Conservation (phyloP, 2,888 invertebrate species). For the Ctenicera cuprea region DNA sequence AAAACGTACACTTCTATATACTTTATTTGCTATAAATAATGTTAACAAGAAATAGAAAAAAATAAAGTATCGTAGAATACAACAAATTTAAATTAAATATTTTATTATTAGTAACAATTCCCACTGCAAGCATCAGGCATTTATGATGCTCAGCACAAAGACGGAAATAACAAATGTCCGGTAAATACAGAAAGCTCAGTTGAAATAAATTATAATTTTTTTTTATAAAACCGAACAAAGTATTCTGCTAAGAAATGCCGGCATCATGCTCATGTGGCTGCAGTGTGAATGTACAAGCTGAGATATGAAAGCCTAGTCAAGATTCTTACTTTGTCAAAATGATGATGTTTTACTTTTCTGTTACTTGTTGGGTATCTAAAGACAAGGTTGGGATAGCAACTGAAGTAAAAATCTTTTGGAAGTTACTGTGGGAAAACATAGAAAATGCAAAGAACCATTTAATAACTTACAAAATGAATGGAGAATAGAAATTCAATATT, state of each 20-base stretch:
- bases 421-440: not conserved
- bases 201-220: not conserved
- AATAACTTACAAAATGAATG: too few species aligned
- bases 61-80: not conserved
- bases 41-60: not conserved
- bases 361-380: not conserved
- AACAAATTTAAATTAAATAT: conserved; percentile 2
- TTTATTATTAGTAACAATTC: not conserved
- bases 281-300: conserved; percentile 5
- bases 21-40: conserved; percentile 1
- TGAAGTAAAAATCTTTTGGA: conserved; percentile 6
- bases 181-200: too few species aligned
- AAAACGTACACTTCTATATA: not conserved
- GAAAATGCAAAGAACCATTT: not conserved
- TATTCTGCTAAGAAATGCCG: too few species aligned
- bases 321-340: conserved; percentile 12
- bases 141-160: not conserved
- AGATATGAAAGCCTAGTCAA: conserved; percentile 3
- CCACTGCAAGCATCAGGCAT: conserved; percentile 1
- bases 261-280: not conserved
- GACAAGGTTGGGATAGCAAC: not conserved
- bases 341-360: too few species aligned
- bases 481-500: too few species aligned
- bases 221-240: not conserved
- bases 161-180: too few species aligned